Base-by-base conservation (phyloP, 53 echinoderm and acorn worm species). In the Echinometra lucunter region DNA sequence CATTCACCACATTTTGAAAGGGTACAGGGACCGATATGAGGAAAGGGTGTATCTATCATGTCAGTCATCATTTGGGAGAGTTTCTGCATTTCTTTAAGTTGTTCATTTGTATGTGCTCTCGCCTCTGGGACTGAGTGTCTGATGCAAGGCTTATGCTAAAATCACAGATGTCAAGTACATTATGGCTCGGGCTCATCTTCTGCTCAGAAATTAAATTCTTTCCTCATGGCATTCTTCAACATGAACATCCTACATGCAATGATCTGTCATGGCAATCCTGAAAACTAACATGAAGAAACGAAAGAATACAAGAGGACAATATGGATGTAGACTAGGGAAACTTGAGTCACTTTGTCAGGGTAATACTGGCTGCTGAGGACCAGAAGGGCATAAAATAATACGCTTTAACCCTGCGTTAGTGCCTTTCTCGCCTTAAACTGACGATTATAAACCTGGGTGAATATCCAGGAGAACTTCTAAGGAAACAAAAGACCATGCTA, bases 161-260 rank as follows among this genome's bases (percentile, higher is more conserved):
- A 85, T 85, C 49, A 85, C 49, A 47, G 85, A 85, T 53, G 85
- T 85, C 85, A 85, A 85, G 49, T 85, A 45, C 85, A 85, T n/a
- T 85, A 49, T 28, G 49, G 19, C 12, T 13, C 0, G 49, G 28
- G 32, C 74, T 74, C 34, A 17, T 74, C 74, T 42, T 44, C 44
- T 72, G 32, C 32, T 16, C 78, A 78, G 78, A 42, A 78, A 78
- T 78, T 47, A n/a, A 85, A 85, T 85, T 47, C 85, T 47, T n/a
- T 85, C 85, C 85, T 85, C 49, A 49, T 47, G 85, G 49, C 28
- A 49, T 85, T 85, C 85, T 85, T 42, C 47, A 85, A 21, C 1
- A 45, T 27, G 11, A 9, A 85, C n/a, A 85, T 38, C 17, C 49
- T 49, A 28, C 30, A 49, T 49, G 85, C 85, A 47, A 47, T n/a